Evolutionary conservation across 2,888 invertebrate species (phyloP).

Genomic region (Tridacna gigas): DNA sequence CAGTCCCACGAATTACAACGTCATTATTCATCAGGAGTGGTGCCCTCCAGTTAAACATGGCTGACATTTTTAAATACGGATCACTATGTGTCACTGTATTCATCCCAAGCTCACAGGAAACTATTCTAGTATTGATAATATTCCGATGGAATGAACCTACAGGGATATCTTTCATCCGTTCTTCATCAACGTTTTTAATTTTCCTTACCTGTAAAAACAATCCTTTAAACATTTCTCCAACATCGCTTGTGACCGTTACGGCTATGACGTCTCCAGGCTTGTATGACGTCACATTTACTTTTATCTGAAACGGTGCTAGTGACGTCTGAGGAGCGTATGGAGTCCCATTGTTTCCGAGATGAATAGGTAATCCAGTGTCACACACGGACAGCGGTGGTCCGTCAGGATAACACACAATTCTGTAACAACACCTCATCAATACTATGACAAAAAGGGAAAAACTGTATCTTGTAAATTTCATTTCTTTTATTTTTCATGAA

Average conservation of each 20-base stretch:
- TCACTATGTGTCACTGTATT: slow-evolving; percentile 52
- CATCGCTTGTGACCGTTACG: slow-evolving; percentile 32
- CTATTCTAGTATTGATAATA: slow-evolving; percentile 33
- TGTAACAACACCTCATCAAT: background rate
- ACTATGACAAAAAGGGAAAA: background rate
- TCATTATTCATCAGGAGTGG: slow-evolving; percentile 50
- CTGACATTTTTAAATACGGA: slow-evolving; percentile 37
- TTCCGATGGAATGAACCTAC: slow-evolving; percentile 33
- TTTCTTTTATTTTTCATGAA: too few relatives aligned
- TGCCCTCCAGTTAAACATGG: slow-evolving; percentile 48
- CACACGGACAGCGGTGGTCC: slow-evolving; percentile 52
- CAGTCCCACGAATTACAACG: slow-evolving; percentile 47
- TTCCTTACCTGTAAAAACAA: slow-evolving; percentile 41
- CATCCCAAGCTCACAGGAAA: slow-evolving; percentile 40
- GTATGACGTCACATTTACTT: slow-evolving; percentile 40
- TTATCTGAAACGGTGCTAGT: slow-evolving; percentile 49
- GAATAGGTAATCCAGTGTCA: slow-evolving; percentile 44
- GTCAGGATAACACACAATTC: slow-evolving; percentile 33
- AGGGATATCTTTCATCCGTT: slow-evolving; percentile 19
- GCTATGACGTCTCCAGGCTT: slow-evolving; percentile 44
- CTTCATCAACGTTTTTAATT: slow-evolving; percentile 21
- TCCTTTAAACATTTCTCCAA: slow-evolving; percentile 45
- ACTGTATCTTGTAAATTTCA: too few relatives aligned
- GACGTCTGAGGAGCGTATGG: slow-evolving; percentile 36
- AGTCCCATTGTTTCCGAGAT: slow-evolving; percentile 32